phyloP scores from a whole-genome alignment of 2,888 invertebrate genomes.

The Amphipyra tragopoginis region DNA sequence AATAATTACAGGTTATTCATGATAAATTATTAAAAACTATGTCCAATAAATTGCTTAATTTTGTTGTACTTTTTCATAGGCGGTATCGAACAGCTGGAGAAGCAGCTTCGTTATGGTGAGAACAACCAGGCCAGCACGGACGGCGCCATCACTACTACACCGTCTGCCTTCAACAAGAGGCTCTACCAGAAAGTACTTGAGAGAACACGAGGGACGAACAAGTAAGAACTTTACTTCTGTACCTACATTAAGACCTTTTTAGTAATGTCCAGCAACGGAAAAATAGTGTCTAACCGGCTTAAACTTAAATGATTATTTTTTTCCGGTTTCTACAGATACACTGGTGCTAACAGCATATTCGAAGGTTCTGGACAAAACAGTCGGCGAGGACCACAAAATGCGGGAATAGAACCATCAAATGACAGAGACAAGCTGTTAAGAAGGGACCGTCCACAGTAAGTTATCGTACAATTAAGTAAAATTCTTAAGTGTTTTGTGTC shows the following conservation, averaged over 20 bases:
- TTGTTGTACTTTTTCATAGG: conserved; percentile 79
- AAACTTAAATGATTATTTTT: not conserved
- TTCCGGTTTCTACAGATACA: conserved; percentile 21
- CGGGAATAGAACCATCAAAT: conserved; percentile 82
- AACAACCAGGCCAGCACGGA: conserved; percentile 76
- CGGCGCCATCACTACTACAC: conserved; percentile 84
- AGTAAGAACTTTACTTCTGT: conserved; percentile 62
- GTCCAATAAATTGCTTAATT: no score
- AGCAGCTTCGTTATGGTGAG: conserved; percentile 90
- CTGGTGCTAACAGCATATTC: conserved; percentile 63
- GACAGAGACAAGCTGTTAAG: conserved; percentile 74
- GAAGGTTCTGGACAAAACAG: conserved; percentile 72
- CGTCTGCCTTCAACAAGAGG: conserved; percentile 93
- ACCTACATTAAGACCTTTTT: no score
- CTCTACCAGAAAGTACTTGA: conserved; percentile 94
- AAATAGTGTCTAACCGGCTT: no score
- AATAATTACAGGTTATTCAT: no score
- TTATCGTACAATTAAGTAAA: not conserved
- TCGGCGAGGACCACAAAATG: conserved; percentile 88
- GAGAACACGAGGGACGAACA: conserved; percentile 79
- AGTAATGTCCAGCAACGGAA: not conserved
- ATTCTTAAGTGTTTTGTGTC: no score
- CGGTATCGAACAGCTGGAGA: conserved; percentile 96
- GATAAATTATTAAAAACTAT: no score
- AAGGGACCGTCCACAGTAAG: conserved; percentile 88